A percentile compares a stretch with the other conserved stretches of the same genome.
phyloP scores from a whole-genome alignment of 2,888 invertebrate species.

The Bursaphelenchus okinawaensis region DNA sequence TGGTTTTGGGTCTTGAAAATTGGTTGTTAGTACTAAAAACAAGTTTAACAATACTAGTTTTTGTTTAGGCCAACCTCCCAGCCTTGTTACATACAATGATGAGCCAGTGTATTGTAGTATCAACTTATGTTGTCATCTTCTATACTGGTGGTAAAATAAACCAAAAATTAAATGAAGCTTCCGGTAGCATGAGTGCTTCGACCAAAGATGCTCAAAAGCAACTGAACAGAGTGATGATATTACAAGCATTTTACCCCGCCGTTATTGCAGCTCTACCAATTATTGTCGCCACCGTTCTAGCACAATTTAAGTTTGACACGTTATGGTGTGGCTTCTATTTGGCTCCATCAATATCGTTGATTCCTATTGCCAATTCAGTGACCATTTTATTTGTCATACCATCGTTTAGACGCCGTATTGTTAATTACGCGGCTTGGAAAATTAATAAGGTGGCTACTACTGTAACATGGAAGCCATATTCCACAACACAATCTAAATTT shows the following conservation, averaged over 20 bases:
- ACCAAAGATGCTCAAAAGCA: neutral
- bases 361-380: neutral
- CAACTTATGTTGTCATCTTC: neutral
- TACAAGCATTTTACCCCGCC: neutral
- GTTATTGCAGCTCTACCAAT: neutral
- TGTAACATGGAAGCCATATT: too few species aligned
- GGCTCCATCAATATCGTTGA: neutral
- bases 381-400: neutral
- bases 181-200: neutral
- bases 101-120: neutral
- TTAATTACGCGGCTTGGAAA: too few species aligned
- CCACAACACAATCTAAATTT: too few species aligned
- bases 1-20: too few species aligned
- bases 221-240: neutral
- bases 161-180: neutral
- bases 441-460: too few species aligned
- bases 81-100: neutral
- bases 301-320: neutral
- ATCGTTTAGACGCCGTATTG: neutral
- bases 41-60: too few species aligned
- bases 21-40: too few species aligned
- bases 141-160: neutral
- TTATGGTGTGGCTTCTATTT: neutral
- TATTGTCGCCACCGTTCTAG: neutral
- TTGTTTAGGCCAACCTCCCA: neutral